These are phyloP conservation scores for Epizoanthus rinbou DNA, from an alignment of 92 coral and sea anemone species.

Conservation along the genomic window DNA sequence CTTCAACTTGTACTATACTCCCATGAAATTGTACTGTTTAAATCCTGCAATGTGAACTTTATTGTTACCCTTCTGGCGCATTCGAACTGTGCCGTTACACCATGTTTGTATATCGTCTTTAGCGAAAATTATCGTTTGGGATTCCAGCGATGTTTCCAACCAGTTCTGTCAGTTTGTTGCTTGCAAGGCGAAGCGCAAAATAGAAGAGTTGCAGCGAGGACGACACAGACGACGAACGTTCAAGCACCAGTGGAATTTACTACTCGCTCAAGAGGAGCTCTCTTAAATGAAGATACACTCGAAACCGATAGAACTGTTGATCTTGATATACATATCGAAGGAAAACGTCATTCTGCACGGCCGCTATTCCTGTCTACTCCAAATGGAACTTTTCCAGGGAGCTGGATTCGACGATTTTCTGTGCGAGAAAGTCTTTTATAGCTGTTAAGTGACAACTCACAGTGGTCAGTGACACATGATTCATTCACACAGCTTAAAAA, in stretches of 20 bases:
- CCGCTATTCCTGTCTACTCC: background rate
- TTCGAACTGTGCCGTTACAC: constrained; percentile 34
- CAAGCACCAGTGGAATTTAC: background rate
- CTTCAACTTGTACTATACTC: constrained; percentile 34
- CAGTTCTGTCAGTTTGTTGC: background rate
- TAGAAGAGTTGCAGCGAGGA: background rate
- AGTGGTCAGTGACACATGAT: no score
- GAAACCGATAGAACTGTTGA: no score
- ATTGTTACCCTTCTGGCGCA: constrained; percentile 28
- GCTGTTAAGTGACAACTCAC: no score
- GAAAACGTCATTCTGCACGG: no score
- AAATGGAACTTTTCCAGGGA: constrained; percentile 1
- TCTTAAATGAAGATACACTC: background rate
- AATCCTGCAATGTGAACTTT: constrained; percentile 34
- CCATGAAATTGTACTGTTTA: constrained; percentile 21
- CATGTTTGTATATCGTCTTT: constrained; percentile 14
- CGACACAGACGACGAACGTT: background rate
- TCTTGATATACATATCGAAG: background rate
- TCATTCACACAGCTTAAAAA: no score
- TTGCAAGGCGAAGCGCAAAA: background rate
- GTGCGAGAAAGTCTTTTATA: constrained; percentile 17
- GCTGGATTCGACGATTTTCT: background rate
- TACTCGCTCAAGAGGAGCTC: background rate
- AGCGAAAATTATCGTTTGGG: constrained; percentile 40
- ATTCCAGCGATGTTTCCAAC: background rate